phyloP scores from a whole-genome alignment of 2,888 invertebrate genomes.

The Epistrophe grossulariae region DNA sequence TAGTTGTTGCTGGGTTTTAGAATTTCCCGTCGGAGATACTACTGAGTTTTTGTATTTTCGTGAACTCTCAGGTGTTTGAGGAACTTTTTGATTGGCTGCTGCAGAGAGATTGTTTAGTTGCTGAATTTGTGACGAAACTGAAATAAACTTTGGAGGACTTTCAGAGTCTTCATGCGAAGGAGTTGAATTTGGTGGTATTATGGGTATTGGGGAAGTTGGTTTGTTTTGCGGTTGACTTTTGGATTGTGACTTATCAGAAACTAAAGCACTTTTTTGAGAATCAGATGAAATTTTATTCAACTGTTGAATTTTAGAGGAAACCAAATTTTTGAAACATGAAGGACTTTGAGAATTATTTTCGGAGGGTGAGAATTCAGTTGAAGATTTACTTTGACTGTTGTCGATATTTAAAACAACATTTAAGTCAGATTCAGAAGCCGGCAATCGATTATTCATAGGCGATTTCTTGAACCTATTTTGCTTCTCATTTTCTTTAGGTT shows the following conservation, averaged over 20 bases:
- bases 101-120: conserved; percentile 7
- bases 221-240: not conserved
- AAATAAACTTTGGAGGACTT: conserved; percentile 23
- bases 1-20: not conserved
- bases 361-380: not conserved
- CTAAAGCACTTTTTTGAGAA: not conserved
- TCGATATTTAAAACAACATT: conserved; percentile 61
- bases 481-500: not conserved
- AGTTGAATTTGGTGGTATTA: not conserved
- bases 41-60: not conserved
- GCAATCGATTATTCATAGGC: not conserved
- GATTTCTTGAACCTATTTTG: not conserved
- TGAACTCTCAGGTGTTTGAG: not conserved
- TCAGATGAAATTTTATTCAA: conserved; percentile 8
- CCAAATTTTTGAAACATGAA: not conserved
- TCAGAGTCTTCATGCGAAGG: not conserved
- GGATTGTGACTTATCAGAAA: conserved; percentile 2
- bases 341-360: not conserved
- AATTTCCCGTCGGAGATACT: not conserved
- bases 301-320: conserved; percentile 39
- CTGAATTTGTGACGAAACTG: not conserved
- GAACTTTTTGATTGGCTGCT: not conserved
- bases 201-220: not conserved
- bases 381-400: conserved; percentile 60
- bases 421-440: conserved; percentile 28